These are phyloP conservation scores for Mesembrinibis cayennensis DNA, from an alignment of 2,113 vertebrate genomes.

Conservation along the genomic window DNA sequence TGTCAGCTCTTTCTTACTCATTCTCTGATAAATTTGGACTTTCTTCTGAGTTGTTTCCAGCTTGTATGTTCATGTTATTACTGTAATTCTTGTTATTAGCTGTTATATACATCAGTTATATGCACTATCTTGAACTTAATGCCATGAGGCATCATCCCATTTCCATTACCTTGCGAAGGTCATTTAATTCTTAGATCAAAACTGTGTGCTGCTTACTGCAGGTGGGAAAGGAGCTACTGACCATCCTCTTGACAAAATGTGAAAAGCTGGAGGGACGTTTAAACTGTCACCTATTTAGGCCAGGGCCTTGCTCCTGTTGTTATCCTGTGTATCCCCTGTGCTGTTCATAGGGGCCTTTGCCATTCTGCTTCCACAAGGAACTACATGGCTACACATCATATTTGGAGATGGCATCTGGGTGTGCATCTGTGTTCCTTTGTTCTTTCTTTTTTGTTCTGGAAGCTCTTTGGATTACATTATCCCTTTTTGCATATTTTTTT, in stretches of 20 bases:
- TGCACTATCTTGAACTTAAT: neutral
- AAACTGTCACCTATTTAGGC: neutral
- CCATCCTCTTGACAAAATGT: neutral
- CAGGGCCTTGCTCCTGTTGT: neutral
- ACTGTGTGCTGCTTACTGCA: neutral
- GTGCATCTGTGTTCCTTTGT: neutral
- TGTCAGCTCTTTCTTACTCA: neutral
- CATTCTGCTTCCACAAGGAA: neutral
- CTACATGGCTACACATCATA: rapidly evolving
- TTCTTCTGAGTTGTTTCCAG: neutral
- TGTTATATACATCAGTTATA: neutral
- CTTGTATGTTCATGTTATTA: neutral
- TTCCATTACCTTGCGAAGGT: neutral
- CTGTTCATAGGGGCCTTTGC: neutral
- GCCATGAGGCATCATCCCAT: neutral
- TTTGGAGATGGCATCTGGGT: neutral
- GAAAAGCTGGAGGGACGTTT: neutral
- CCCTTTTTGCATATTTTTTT: neutral
- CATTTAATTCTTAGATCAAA: neutral
- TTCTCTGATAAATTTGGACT: neutral
- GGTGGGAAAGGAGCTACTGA: neutral
- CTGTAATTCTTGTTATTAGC: neutral
- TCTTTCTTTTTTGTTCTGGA: neutral
- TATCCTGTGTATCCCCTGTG: neutral
- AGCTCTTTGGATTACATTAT: neutral